Base-by-base conservation (phyloP, 2,888 invertebrate species). In the Drosophila niveifrons region DNA sequence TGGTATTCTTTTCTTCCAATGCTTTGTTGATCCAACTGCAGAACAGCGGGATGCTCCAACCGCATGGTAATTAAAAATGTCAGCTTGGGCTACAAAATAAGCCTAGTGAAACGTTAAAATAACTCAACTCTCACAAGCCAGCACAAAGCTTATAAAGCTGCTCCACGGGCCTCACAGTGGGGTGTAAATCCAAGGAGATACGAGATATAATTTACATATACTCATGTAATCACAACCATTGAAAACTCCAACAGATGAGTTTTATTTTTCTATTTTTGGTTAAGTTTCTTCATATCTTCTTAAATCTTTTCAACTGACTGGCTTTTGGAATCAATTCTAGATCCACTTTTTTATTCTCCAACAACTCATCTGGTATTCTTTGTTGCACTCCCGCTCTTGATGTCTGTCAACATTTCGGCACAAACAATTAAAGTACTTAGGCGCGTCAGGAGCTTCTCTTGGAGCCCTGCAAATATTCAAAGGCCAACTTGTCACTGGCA, bases 391-490 rank as follows among this genome's bases (percentile, higher is more conserved):
- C 36, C 28, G 8, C 13, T 15, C 43, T 15, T 31, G n/a, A 47
- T 39, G 10, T 28, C 52, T 55, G 68, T 48, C 64, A 74, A 51
- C 67, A 61, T 69, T 74, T 71, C 46, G 65, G 55, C 59, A 68
- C 55, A 77, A 85, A 82, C 88, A 82, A 88, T 83, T 83, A 88
- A 80, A 80, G 88, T 80, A 69, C 80, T 77, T 85, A 76, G 80
- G 55, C 56, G 67, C 53, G 66, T 55, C 58, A 58, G 61, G 39
- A 65, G 53, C 63, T 55, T n/a, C 52, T 50, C 67, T 64, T 29
- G 46, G 17, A 81, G 47, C 62, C 34, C 63, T 71, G 58, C 51
- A 59, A 85, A 82, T 88, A 82, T 79, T 82, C 82, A 87, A 65
- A 75, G 66, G 63, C 52, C 79, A 79, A 66, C 87, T 75, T 82